Base-by-base conservation (phyloP, 2,113 vertebrate species). In the Vanacampus margaritifer region DNA sequence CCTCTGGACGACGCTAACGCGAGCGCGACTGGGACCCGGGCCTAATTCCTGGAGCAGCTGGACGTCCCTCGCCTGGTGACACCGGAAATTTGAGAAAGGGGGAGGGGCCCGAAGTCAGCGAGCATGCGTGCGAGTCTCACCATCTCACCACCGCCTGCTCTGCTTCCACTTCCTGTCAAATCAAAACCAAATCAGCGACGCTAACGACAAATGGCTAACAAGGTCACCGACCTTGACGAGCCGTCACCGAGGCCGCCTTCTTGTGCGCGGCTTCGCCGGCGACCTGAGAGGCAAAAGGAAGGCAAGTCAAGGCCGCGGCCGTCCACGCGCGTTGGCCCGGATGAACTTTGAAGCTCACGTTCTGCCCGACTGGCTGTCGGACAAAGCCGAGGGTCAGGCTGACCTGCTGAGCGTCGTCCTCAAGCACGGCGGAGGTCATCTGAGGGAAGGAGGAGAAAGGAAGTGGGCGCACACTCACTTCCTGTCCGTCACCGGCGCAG, bases 361-460 rank as follows among this genome's bases (percentile, higher is more conserved):
- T 16, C 28, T 36, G 28, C 35, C 54, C 6, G 36, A 13, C 58
- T n/a, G 39, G 21, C 21, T 6, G 59, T 6, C n/a, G 12, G 13
- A 24, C 23, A 0, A 96, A 98, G 86, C 91, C 95, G 81, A 98
- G 0, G 8, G 86, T 94, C 82, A 99, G 81, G 63, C 90, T 94
- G 84, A 98, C 91, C 82, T 96, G 92, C 56, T 28, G 79, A 17
- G 78, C 82, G 70, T 95, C 93, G 67, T 98, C 94, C 63, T 88
- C 86, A 71, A 98, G 64, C 66, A 92, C 83, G 14, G 95, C 96
- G 26, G 93, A 96, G 6, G 93, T 89, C 74, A 98, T 89, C 97
- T 98, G 87, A 62, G 70, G 60, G n/a, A 19, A 23, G 12, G 12
- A n/a, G 37, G 78, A 64, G 24, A 21, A 0, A 17, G n/a, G 21